Evolutionary conservation across 2,113 vertebrate genomes (phyloP).

Genomic region (Catharus minimus): DNA sequence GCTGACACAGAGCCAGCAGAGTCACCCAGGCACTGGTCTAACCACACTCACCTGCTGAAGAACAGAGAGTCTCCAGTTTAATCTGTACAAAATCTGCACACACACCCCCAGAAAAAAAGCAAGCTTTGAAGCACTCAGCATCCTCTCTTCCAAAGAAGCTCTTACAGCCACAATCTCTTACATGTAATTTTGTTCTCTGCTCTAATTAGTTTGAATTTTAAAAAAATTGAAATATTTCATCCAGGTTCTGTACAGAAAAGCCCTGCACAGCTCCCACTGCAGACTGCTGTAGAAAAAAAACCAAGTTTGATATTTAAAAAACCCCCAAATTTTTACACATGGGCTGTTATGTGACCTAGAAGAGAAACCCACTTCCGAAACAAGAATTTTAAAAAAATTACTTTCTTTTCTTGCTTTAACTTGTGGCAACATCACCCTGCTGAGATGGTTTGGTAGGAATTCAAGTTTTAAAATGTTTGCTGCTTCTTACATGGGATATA

Average conservation of each 20-base stretch:
- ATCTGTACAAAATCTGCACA: neutral
- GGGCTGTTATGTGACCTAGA: neutral
- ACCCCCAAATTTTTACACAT: fast-evolving
- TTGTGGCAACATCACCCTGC: neutral
- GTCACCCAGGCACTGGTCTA: neutral
- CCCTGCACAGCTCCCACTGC: neutral
- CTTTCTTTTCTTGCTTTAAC: neutral
- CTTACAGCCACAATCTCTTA: neutral
- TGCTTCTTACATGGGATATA: neutral
- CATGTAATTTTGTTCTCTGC: neutral
- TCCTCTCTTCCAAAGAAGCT: neutral
- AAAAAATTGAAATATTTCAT: neutral
- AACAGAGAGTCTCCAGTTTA: neutral
- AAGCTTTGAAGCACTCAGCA: neutral
- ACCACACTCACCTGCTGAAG: neutral
- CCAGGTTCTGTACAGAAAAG: neutral
- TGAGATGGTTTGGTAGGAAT: neutral
- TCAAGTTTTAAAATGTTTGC: neutral
- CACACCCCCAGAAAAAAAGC: neutral
- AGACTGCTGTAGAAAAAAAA: neutral
- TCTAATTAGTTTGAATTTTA: neutral
- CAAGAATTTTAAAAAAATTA: neutral
- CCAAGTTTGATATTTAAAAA: neutral
- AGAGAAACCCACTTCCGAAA: neutral
- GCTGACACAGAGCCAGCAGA: neutral